phyloP scores from a whole-genome alignment of 2,888 invertebrate genomes.

The Venusia cambrica region DNA sequence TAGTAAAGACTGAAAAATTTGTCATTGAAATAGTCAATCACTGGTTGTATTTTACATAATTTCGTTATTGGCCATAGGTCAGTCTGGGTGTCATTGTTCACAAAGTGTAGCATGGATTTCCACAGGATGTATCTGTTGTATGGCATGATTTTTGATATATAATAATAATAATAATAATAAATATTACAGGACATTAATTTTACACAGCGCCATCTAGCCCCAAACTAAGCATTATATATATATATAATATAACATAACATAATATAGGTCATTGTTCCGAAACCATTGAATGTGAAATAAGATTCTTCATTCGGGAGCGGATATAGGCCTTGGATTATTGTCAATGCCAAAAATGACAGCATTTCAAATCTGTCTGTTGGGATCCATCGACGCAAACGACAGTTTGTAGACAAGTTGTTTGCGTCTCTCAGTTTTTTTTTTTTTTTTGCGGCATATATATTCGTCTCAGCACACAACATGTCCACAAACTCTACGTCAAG shows the following conservation, averaged over 20 bases:
- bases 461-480: slow-evolving; percentile 7
- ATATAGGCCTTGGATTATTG: slow-evolving; percentile 29
- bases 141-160: slow-evolving; percentile 29
- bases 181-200: too few species aligned
- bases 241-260: too few species aligned
- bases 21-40: too few species aligned
- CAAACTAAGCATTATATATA: too few species aligned
- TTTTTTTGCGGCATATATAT: slow-evolving; percentile 7
- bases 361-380: slow-evolving; percentile 8
- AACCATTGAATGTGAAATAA: slow-evolving; percentile 31
- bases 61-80: too few species aligned
- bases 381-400: slow-evolving; percentile 1
- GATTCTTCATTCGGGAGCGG: slow-evolving; percentile 28
- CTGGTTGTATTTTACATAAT: too few species aligned
- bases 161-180: too few species aligned
- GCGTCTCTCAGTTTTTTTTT: slow-evolving; percentile 3
- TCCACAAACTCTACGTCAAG: slow-evolving; percentile 29
- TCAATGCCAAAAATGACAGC: too few species aligned
- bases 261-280: slow-evolving; percentile 30
- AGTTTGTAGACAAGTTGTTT: background rate
- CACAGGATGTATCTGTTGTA: slow-evolving; percentile 29
- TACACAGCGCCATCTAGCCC: too few species aligned
- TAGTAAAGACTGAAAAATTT: too few species aligned
- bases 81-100: slow-evolving; percentile 25
- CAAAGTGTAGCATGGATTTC: slow-evolving; percentile 29